Evolutionary conservation across 2,113 vertebrate genomes (phyloP).

Genomic region (Pitta sordida): DNA sequence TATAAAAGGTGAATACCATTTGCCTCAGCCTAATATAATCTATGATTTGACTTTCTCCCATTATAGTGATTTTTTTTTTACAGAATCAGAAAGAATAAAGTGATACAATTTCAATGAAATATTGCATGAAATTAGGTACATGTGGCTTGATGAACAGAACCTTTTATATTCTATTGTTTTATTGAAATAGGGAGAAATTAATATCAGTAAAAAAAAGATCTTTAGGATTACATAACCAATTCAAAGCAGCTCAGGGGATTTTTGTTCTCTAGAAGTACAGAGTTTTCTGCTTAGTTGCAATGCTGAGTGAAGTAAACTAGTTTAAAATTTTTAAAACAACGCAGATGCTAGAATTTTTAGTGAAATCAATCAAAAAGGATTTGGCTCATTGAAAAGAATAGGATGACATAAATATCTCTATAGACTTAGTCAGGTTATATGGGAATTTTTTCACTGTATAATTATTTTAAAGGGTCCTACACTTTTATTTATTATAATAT

Average conservation of each 20-base stretch:
- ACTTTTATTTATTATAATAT: conserved; percentile 12
- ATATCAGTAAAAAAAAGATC: conserved; percentile 22
- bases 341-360: background rate
- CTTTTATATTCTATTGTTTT: conserved; percentile 50
- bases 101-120: conserved; percentile 44
- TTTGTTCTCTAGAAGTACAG: background rate
- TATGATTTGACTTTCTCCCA: conserved; percentile 64
- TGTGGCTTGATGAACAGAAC: conserved; percentile 39
- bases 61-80: conserved; percentile 37
- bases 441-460: background rate
- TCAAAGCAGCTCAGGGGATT: conserved; percentile 30
- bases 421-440: background rate
- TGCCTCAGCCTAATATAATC: conserved; percentile 70
- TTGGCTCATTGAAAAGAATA: background rate
- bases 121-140: conserved; percentile 32
- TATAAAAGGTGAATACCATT: conserved; percentile 79
- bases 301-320: background rate
- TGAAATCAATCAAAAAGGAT: background rate
- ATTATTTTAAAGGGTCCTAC: background rate
- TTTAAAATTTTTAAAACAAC: background rate
- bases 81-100: conserved; percentile 49
- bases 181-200: background rate
- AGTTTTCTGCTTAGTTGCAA: background rate
- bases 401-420: background rate
- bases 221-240: background rate